Percentiles rank a stretch among this genome's conserved stretches.
Evolutionary conservation across 1,140 invertebrate species (phyloP).

Genomic region (Phocides pigmalion): DNA sequence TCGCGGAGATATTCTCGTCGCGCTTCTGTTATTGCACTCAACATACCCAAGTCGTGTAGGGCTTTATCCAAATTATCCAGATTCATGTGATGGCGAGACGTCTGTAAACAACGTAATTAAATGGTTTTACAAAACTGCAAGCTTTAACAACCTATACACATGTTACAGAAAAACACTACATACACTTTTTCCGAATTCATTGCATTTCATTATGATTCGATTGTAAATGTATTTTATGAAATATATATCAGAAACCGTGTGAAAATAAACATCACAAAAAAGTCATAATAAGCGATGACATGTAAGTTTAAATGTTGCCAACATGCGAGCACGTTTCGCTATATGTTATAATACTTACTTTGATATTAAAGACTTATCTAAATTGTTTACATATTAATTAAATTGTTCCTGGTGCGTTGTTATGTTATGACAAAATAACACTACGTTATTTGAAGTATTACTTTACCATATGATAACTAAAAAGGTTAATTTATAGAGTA

Average conservation of each 20-base stretch:
- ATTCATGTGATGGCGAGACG: conserved; percentile 72
- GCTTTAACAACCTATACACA: conserved; percentile 8
- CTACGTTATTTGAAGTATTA: too few species aligned
- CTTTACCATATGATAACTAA: too few species aligned
- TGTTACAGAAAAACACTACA: conserved; percentile 38
- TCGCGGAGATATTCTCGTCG: conserved; percentile 83
- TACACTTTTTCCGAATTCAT: conserved; percentile 72
- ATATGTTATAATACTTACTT: neutral
- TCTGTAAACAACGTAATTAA: conserved; percentile 68
- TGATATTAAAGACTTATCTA: too few species aligned
- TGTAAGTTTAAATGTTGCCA: conserved; percentile 44
- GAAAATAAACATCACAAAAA: conserved; percentile 83
- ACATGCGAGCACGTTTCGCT: neutral
- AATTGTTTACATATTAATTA: too few species aligned
- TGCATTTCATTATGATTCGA: conserved; percentile 71
- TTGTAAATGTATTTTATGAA: conserved; percentile 52
- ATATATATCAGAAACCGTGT: conserved; percentile 60
- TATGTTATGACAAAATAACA: too few species aligned
- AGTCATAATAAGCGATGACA: conserved; percentile 78
- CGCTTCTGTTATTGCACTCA: conserved; percentile 84
- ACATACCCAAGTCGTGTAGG: conserved; percentile 84
- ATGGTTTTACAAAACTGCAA: conserved; percentile 29
- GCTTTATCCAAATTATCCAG: conserved; percentile 84
- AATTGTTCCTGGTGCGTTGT: too few species aligned
- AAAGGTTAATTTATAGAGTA: too few species aligned